A percentile compares a stretch with the other conserved stretches of the same genome.
These are phyloP conservation scores for Tragelaphus strepsiceros DNA, from an alignment of 2,113 vertebrate genomes.

Conservation along the genomic window DNA sequence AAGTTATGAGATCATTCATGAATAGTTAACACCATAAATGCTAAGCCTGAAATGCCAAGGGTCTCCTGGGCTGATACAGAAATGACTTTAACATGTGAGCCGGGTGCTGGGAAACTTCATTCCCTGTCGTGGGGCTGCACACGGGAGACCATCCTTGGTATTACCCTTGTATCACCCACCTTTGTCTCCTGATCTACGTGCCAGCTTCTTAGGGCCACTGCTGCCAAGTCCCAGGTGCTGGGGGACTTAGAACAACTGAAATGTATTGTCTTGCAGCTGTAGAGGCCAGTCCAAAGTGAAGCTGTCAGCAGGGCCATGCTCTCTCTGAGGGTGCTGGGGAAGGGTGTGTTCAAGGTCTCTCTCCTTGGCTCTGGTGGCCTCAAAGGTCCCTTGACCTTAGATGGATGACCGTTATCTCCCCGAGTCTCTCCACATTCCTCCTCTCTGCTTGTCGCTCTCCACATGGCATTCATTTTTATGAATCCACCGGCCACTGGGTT, in stretches of 20 bases:
- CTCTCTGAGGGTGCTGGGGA: not conserved
- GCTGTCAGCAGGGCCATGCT: fast-evolving
- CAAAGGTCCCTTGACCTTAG: too few relatives aligned
- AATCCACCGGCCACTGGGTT: not conserved
- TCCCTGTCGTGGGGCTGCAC: not conserved
- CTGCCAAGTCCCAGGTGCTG: not conserved
- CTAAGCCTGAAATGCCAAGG: not conserved
- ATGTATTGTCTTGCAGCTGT: not conserved
- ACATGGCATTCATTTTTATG: not conserved
- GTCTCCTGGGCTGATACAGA: not conserved
- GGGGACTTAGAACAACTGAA: not conserved
- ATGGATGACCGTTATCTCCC: not conserved
- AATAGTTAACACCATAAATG: not conserved
- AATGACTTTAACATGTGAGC: not conserved
- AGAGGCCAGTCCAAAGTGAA: not conserved
- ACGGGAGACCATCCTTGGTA: not conserved
- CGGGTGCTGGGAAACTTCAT: not conserved
- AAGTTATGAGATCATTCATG: not conserved
- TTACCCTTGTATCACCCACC: too few relatives aligned
- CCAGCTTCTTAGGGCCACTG: not conserved
- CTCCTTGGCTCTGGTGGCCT: not conserved
- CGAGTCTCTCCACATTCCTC: not conserved
- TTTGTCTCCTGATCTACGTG: not conserved
- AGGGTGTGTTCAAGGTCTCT: not conserved
- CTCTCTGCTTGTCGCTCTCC: not conserved